Conservation (phyloP, 2,797 vertebrate species). For the Odontamblyopus rebecca region DNA sequence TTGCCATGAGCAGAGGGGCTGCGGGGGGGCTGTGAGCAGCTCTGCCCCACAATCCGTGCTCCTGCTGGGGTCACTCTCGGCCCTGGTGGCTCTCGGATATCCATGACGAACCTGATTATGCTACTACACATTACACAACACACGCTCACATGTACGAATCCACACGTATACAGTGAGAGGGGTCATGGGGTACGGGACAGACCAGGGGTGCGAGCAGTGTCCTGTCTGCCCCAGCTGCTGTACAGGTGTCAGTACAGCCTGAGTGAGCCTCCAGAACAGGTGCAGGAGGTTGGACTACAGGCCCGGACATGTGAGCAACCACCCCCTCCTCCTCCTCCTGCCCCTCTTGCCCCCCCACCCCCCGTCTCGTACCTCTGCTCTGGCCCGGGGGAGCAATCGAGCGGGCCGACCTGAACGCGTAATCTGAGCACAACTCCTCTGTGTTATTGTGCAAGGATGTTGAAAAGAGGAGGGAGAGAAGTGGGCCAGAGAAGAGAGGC, state of each 20-base stretch:
- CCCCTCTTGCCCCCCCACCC: not conserved
- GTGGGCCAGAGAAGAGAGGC: slow-evolving; percentile 44
- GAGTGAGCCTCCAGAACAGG: slow-evolving; percentile 77
- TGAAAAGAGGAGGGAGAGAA: slow-evolving; percentile 62
- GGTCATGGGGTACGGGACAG: slow-evolving; percentile 56
- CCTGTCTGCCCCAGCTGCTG: slow-evolving; percentile 57
- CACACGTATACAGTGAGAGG: slow-evolving; percentile 4
- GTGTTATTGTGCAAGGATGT: slow-evolving; percentile 69
- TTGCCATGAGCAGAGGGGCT: not conserved
- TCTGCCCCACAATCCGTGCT: slow-evolving; percentile 38
- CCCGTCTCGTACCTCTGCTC: slow-evolving; percentile 35
- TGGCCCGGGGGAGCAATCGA: slow-evolving; percentile 75
- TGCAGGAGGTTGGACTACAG: slow-evolving; percentile 79
- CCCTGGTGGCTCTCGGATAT: slow-evolving; percentile 56
- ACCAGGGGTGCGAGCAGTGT: slow-evolving; percentile 48
- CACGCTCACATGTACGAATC: slow-evolving; percentile 6
- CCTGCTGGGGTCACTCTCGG: slow-evolving; percentile 57
- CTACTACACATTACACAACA: slow-evolving; percentile 57
- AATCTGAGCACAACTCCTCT: slow-evolving; percentile 69
- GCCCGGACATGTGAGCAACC: slow-evolving; percentile 72
- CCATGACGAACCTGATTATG: slow-evolving; percentile 73
- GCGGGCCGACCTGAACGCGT: slow-evolving; percentile 73
- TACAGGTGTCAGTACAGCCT: slow-evolving; percentile 70
- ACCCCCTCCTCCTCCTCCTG: slow-evolving; percentile 46
- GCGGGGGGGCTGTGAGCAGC: slow-evolving; percentile 31